These are phyloP conservation scores for Clanis bilineata DNA, from an alignment of 2,888 invertebrate genomes.

Conservation along the genomic window DNA sequence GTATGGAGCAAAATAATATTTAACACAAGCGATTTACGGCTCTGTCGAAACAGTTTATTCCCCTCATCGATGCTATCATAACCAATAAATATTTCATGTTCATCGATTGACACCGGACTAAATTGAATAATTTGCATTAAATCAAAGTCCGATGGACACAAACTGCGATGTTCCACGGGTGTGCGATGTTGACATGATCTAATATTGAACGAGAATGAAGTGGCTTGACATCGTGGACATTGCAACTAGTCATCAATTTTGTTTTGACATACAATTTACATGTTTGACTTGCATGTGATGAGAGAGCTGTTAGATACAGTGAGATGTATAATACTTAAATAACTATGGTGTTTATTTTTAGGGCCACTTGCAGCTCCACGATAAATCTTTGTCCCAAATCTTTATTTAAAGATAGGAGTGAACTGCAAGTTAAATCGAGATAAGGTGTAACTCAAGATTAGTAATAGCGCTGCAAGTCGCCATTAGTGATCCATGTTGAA, in stretches of 20 bases:
- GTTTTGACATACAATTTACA: background rate
- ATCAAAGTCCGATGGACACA: background rate
- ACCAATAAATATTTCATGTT: constrained; percentile 4
- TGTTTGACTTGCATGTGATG: too few relatives aligned
- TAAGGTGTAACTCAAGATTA: too few relatives aligned
- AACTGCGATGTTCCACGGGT: background rate
- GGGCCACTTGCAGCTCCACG: too few relatives aligned
- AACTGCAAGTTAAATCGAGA: too few relatives aligned
- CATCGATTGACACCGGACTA: background rate
- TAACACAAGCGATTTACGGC: background rate
- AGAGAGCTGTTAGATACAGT: too few relatives aligned
- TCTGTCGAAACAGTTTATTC: background rate
- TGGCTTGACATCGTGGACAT: background rate
- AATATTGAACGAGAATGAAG: background rate
- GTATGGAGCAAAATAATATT: background rate
- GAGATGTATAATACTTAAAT: too few relatives aligned
- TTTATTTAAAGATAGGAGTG: too few relatives aligned
- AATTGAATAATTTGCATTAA: constrained; percentile 12
- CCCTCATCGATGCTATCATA: background rate
- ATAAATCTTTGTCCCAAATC: too few relatives aligned
- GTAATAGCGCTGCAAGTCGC: too few relatives aligned
- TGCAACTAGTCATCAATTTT: background rate
- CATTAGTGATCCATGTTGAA: background rate
- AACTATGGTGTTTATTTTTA: too few relatives aligned
- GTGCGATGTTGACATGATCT: background rate